A percentile compares a stretch with the other conserved stretches of the same genome.
Conservation (phyloP, 2,113 vertebrate species). For the rabbit (Oryctolagus cuniculus) region mOryCun1.1 NC_091433.1:182503001-182503500, state of each 20-base stretch:
- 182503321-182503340: not conserved
- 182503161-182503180: constrained; percentile 99
- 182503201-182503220: constrained; percentile 98
- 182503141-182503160: constrained; percentile 99
- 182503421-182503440: not conserved
- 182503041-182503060: constrained; percentile 87
- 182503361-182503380: not conserved
- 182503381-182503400: constrained; percentile 32
- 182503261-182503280: not conserved
- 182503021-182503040: constrained; percentile 98
- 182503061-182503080: not conserved
- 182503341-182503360: constrained; percentile 38
- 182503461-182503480: too few species aligned
- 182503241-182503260: constrained; percentile 95
- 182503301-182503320: constrained; percentile 5
- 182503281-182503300: constrained; percentile 27
- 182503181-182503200: constrained; percentile 97
- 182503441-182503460: not conserved
- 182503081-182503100: not conserved
- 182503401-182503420: not conserved
- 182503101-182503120: not conserved
- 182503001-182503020: constrained; percentile 99
- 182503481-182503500: too few species aligned
- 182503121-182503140: constrained; percentile 95
- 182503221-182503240: constrained; percentile 98